A percentile compares a stretch with the other conserved stretches of the same genome.
These are phyloP conservation scores for Ophion ventricosus DNA, from an alignment of 2,888 invertebrate species.

Conservation along the genomic window DNA sequence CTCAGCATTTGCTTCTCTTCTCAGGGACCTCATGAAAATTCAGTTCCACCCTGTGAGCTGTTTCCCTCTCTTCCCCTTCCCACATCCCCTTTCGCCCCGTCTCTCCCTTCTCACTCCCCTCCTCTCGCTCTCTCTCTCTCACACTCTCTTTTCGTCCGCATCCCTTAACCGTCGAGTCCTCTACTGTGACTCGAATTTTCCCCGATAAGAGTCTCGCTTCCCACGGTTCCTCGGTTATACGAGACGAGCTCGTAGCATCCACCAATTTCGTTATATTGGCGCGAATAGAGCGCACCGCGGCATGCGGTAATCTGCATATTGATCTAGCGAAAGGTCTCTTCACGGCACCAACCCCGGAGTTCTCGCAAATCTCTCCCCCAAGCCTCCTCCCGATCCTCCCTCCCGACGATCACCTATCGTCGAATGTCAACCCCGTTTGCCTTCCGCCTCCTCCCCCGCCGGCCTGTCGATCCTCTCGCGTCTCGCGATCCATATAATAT, in stretches of 20 bases:
- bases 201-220: constrained; percentile 57
- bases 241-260: constrained; percentile 70
- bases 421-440: background rate
- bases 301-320: constrained; percentile 79
- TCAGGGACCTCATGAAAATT: constrained; percentile 63
- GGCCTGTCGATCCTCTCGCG: background rate
- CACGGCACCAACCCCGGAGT: constrained; percentile 28
- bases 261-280: constrained; percentile 77
- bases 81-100: constrained; percentile 2
- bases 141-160: constrained; percentile 6
- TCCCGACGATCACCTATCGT: constrained; percentile 25
- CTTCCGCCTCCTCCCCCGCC: background rate
- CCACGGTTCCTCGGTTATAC: constrained; percentile 39
- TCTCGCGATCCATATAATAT: constrained; percentile 8
- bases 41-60: constrained; percentile 50
- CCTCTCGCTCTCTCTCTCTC: background rate
- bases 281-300: constrained; percentile 72
- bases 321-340: constrained; percentile 73
- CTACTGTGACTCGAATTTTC: constrained; percentile 57
- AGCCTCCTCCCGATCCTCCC: background rate
- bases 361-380: background rate
- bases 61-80: constrained; percentile 1
- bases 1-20: constrained; percentile 31
- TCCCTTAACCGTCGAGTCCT: constrained; percentile 6
- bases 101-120: background rate